A percentile compares a stretch with the other conserved stretches of the same genome.
Conservation (phyloP, 2,797 vertebrate genomes). For the Cyprinella venusta region DNA sequence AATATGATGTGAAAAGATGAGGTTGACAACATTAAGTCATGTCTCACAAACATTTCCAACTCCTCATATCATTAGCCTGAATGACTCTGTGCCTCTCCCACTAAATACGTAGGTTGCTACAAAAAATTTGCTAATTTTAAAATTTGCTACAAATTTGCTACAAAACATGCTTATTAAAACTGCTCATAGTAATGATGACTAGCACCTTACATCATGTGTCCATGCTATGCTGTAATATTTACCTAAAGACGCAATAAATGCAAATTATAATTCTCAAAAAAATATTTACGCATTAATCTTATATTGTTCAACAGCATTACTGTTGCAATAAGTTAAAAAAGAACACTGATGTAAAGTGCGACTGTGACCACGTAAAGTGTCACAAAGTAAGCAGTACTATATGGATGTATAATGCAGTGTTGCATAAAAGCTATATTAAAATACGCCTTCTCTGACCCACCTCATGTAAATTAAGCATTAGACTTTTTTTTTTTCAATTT, state of each 20-base stretch:
- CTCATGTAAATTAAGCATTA: neutral
- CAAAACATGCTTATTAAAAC: neutral
- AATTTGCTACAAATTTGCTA: neutral
- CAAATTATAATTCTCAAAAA: neutral
- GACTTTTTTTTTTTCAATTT: too few relatives aligned
- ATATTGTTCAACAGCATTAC: neutral
- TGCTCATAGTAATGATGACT: neutral
- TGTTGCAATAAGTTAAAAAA: neutral
- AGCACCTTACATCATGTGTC: conserved; percentile 7
- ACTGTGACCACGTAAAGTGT: neutral
- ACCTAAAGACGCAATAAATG: too few relatives aligned
- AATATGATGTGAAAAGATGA: neutral
- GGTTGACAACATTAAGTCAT: neutral
- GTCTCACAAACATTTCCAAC: conserved; percentile 14
- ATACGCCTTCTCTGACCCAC: neutral
- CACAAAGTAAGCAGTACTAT: neutral
- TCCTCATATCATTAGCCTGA: neutral
- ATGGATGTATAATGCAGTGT: neutral
- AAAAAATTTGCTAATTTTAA: neutral
- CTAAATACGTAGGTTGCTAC: neutral
- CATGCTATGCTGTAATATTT: neutral
- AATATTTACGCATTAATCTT: neutral
- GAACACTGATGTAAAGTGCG: neutral
- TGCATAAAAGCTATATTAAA: neutral
- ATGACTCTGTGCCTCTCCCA: neutral